Base-by-base conservation (phyloP, 2,113 vertebrate genomes). In the Semnornis frantzii region DNA sequence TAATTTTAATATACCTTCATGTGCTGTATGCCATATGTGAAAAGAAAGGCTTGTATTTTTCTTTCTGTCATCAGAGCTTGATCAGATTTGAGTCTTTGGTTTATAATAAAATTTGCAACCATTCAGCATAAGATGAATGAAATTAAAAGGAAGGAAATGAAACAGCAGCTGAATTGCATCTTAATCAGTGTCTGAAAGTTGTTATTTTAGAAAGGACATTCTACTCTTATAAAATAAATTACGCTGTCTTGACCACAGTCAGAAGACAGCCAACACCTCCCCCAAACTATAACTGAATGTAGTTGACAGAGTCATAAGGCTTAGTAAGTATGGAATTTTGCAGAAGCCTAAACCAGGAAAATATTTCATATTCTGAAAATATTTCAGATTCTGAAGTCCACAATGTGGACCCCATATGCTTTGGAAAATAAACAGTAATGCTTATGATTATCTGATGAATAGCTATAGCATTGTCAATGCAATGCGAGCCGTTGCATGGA, bases 111-210 rank as follows among this genome's bases (percentile, higher is more conserved):
- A 76, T 73, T 50, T 73, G 37, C 30, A 84, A 17, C 59, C 83
- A 18, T 82, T 92, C 74, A 69, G 19, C 5, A 1, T 66, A 44
- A 59, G 12, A 82, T 65, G 5, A 71, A 81, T 92, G 80, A 82
- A 86, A 76, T 84, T 69, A 59, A 63, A 92, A 83, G 12, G 82
- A 89, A 68, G 18, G 25, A 83, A 75, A 42, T 73, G 63, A 82
- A 90, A 17, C 34, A 79, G 46, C 34, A 46, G 50, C 73, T 75
- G 68, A 92, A 89, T 85, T 79, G 48, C 15, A 69, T 46, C 12
- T 79, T 86, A 79, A 91, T 93, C 77, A 63, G 66, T 73, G 30
- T 64, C 80, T 86, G 50, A 76, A 92, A 94, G 77, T 82, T 54
- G 73, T 77, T 82, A 39, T 85, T 89, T 82, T 74, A 73, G 33